Base-by-base conservation (phyloP, 2,888 invertebrate species). In the Thyatira batis region DNA sequence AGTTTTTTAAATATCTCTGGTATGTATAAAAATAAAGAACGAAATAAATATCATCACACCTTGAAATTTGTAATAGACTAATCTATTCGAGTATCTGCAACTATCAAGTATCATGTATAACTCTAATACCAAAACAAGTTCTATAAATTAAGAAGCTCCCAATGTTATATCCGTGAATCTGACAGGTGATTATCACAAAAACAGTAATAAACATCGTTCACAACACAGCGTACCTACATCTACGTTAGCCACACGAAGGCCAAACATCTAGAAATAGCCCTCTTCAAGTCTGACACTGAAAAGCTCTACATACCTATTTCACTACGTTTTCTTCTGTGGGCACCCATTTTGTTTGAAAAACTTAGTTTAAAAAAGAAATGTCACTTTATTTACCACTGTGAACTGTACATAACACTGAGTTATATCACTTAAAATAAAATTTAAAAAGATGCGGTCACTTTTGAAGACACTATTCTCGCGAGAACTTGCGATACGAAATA, bases 241-340 rank as follows among this genome's bases (percentile, higher is more conserved):
- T 1, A 30, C 2, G 39, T 17, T 17, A 39, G 39, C 17, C 13
- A 17, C 17, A 8, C 8, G 33, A 49, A 49, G 33, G 20, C 46
- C 46, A 25, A 46, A 46, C n/a, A 46, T 46, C 13, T 46, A 17
- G 23, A 46, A 23, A 46, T 46, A 25, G 23, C 25, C 11, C 13
- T 25, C 27, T 27, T 27, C 17, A 13, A 46, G 27, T 27, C 13
- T 25, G 3, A 4, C 45, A 51, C n/a, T 21, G 45, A 21, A 33
- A 45, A 33, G 23, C 33, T 45, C 28, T 11, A 33, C 30, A 20
- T 61, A 57, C 57, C 57, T n/a, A 17, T 11, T 48, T 28, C 44
- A 43, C 49, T 48, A 6, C 61, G 61, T 30, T 55, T 61, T 11
- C 48, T 56, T 17, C 58, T 39, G 17, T 17, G 0, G 17, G 17